These are phyloP conservation scores for Tipula helvola DNA, from an alignment of 2,888 invertebrate species.

Conservation along the genomic window DNA sequence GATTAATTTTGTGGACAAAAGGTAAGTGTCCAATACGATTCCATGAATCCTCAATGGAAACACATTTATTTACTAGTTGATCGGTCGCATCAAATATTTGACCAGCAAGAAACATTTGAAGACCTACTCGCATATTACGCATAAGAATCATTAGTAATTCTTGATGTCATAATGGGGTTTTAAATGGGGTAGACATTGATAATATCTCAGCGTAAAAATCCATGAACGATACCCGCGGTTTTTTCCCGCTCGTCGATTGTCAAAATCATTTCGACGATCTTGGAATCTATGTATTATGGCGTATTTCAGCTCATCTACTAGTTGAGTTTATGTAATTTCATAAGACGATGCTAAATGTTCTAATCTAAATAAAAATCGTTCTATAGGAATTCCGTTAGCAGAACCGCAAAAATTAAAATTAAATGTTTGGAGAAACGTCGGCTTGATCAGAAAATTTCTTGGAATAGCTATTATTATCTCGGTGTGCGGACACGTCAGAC, in stretches of 20 bases:
- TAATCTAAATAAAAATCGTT: too few relatives aligned
- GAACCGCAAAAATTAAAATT: neutral
- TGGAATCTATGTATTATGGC: neutral
- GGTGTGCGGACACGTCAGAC: neutral
- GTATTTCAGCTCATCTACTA: neutral
- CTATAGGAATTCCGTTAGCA: neutral
- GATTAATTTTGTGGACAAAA: neutral
- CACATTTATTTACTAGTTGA: too few relatives aligned
- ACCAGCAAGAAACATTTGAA: neutral
- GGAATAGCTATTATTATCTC: neutral
- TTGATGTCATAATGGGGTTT: neutral
- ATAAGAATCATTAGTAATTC: neutral
- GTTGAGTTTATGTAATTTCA: neutral
- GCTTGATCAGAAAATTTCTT: neutral
- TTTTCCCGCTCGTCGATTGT: neutral
- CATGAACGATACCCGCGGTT: neutral
- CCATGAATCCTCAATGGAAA: too few relatives aligned
- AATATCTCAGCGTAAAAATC: neutral
- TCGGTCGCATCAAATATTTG: neutral
- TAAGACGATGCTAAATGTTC: neutral
- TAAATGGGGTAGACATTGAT: neutral
- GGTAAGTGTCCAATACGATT: neutral
- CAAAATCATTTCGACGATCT: neutral
- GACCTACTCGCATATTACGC: neutral
- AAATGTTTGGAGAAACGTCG: neutral